Base-by-base conservation (phyloP, 2,888 invertebrate species). In the Trimorus sp. region DNA sequence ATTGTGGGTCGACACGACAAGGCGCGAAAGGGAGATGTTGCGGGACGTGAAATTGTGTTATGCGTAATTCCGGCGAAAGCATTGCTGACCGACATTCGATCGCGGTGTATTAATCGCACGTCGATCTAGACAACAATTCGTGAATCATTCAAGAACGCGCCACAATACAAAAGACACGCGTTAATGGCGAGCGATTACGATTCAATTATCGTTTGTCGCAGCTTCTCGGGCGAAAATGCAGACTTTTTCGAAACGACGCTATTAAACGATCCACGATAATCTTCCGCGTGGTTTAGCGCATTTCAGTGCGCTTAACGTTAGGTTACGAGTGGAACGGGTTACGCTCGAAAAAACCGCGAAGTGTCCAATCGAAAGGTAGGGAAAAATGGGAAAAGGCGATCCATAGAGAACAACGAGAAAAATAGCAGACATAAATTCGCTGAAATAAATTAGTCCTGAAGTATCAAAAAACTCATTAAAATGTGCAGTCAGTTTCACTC, bases 211-310 rank as follows among this genome's bases (percentile, higher is more conserved):
- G 60, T 83, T 83, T 62, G 76, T 59, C 62, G 71, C 70, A 66
- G 73, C 60, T 66, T 63, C 62, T 68, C 60, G 59, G 51, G 78
- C 42, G 62, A 56, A 79, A 80, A 63, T 56, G 63, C 65, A 75
- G 68, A 60, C 59, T 83, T 80, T 75, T 80, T 63, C 56, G 63
- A 75, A 78, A 80, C 75, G 48, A 26, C 40, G 75, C 71, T 62
- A 75, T 80, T 80, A 83, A 83, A 80, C 75, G 80, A 68, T 83
- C 68, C 74, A 70, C 70, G 80, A 83, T 83, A 83, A 80, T 80
- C 75, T 75, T 75, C 63, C 75, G 54, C 62, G 54, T 75, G 71
- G 74, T 75, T 80, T 75, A 63, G 42, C 70, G 62, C 45, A 53
- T 63, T 76, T 38, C 54, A 16, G 40, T 45, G 45, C 12, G 51